A percentile compares a stretch with the other conserved stretches of the same genome.
phyloP scores from a whole-genome alignment of 2,888 invertebrate species.

The Drosophila neotestacea region DNA sequence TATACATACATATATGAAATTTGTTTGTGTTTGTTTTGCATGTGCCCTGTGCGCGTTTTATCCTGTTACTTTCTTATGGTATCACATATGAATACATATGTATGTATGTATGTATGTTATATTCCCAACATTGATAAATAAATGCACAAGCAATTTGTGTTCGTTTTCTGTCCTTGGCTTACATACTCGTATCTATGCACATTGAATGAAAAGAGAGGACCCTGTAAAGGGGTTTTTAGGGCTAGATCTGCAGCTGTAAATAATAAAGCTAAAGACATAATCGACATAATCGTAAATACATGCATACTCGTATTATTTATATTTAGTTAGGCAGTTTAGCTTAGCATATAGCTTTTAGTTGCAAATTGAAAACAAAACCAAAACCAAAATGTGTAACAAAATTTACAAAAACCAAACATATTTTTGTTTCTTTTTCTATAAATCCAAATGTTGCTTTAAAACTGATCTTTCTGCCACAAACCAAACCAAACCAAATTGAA shows the following conservation, averaged over 20 bases:
- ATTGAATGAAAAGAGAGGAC: constrained; percentile 22
- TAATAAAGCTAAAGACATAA: constrained; percentile 18
- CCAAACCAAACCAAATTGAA: constrained; percentile 12
- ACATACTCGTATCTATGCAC: constrained; percentile 33
- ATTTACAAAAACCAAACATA: constrained; percentile 74
- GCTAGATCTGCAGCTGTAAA: constrained; percentile 36
- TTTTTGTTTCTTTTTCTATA: constrained; percentile 81
- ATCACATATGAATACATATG: constrained; percentile 9
- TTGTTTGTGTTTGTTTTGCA: constrained; percentile 81
- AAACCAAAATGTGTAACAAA: constrained; percentile 66
- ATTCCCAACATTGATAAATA: constrained; percentile 34
- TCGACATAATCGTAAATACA: constrained; percentile 14
- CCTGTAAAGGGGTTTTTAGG: constrained; percentile 12
- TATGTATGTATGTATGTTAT: constrained; percentile 12
- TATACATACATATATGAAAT: no score
- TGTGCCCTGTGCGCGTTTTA: constrained; percentile 73
- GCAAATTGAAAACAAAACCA: constrained; percentile 30
- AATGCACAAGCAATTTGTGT: constrained; percentile 57
- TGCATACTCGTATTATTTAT: constrained; percentile 22
- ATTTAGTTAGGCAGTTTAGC: constrained; percentile 60
- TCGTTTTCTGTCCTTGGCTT: constrained; percentile 47
- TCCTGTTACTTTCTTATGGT: constrained; percentile 10
- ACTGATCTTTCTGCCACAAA: constrained; percentile 44
- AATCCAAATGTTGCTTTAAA: constrained; percentile 67
- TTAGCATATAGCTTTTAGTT: constrained; percentile 52